Conservation (phyloP, 2,797 vertebrate genomes). For the Telmatherina bonti region DNA sequence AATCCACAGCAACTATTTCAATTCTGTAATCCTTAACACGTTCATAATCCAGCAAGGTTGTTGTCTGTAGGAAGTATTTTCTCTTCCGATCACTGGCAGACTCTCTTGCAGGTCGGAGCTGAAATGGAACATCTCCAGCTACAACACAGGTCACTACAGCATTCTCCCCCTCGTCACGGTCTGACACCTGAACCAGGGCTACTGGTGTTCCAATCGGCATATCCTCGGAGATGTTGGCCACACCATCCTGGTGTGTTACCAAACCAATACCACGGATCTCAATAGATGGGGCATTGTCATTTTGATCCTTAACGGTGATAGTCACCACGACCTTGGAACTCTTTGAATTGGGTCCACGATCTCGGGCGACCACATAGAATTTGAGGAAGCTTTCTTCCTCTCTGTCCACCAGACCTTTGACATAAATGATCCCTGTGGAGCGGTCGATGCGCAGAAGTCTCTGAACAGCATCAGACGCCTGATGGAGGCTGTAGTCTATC, state of each 20-base stretch:
- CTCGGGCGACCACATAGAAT: conserved; percentile 93
- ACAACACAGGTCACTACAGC: conserved; percentile 97
- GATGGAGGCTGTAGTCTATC: conserved; percentile 94
- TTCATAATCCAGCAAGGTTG: conserved; percentile 93
- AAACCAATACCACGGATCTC: conserved; percentile 95
- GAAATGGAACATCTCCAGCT: conserved; percentile 94
- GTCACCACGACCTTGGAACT: conserved; percentile 90
- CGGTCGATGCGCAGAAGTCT: conserved; percentile 92
- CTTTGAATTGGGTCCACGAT: conserved; percentile 93
- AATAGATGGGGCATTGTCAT: conserved; percentile 94
- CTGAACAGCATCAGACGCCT: conserved; percentile 88
- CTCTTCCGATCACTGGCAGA: conserved; percentile 93
- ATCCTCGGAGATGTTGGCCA: conserved; percentile 97
- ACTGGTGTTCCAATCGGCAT: conserved; percentile 93
- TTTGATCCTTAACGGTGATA: conserved; percentile 92
- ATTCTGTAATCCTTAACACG: conserved; percentile 92
- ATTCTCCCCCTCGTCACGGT: conserved; percentile 95
- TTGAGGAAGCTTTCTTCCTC: conserved; percentile 92
- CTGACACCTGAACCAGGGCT: conserved; percentile 95
- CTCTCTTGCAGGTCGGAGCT: conserved; percentile 92
- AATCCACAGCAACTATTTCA: conserved; percentile 96
- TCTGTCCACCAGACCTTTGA: conserved; percentile 92
- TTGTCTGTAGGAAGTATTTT: conserved; percentile 98
- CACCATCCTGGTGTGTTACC: conserved; percentile 92
- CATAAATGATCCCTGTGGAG: conserved; percentile 90